Evolutionary conservation across 2,888 invertebrate species (phyloP).

Genomic region (Tolmerus cingulatus): DNA sequence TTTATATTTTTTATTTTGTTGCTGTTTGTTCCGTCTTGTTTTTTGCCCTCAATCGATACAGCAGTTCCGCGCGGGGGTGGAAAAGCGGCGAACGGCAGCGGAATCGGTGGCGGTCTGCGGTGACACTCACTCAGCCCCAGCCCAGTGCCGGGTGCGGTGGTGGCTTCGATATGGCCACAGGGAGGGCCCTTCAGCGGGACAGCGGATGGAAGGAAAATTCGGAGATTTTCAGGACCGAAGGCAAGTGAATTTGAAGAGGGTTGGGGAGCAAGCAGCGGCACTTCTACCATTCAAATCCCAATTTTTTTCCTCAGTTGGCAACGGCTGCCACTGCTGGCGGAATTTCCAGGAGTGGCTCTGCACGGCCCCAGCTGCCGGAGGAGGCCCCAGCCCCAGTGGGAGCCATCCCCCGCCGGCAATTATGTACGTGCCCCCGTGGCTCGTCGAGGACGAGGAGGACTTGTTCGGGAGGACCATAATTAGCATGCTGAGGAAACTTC

Average conservation of each 20-base stretch:
- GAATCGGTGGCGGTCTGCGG: not conserved
- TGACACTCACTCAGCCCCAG: not conserved
- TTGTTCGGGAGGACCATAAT: slow-evolving; percentile 43
- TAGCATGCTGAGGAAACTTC: slow-evolving; percentile 39
- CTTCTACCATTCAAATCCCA: not conserved
- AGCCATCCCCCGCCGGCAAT: not conserved
- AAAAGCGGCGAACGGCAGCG: too few relatives aligned
- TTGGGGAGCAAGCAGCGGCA: not conserved
- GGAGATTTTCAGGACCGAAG: not conserved
- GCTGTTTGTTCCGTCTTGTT: not conserved
- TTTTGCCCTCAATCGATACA: not conserved
- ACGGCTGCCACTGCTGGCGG: not conserved
- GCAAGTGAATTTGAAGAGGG: not conserved
- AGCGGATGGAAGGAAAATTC: slow-evolving; percentile 12
- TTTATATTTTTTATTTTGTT: too few relatives aligned
- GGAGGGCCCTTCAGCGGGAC: not conserved
- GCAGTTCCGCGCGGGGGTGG: too few relatives aligned
- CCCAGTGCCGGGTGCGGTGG: not conserved
- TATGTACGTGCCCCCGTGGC: slow-evolving; percentile 7
- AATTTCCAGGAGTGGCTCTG: not conserved
- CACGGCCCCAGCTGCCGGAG: not conserved
- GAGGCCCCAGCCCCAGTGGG: not conserved
- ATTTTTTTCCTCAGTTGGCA: not conserved
- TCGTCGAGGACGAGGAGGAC: slow-evolving; percentile 44
- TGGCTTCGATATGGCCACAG: slow-evolving; percentile 9